Evolutionary conservation across 2,113 vertebrate genomes (phyloP), one percentile per base, ranked within the genome.

Genomic region (Nanorana parkeri): DNA sequence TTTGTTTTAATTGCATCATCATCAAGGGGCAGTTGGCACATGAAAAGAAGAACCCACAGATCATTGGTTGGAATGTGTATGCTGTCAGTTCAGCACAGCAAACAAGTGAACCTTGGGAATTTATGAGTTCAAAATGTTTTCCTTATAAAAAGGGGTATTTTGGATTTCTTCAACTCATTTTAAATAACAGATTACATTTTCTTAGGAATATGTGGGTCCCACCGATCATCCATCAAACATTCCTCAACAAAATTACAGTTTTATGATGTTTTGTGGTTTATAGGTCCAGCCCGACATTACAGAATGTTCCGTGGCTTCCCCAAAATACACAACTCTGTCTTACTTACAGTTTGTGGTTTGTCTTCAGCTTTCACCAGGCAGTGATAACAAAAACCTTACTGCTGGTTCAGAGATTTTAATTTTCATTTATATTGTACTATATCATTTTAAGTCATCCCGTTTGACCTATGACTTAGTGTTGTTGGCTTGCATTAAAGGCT

Each of bases 191-290:
- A 63, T 63, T 61, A 21, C 55, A 23, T 16, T 74, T 36, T 72
- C 54, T 36, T 74, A 60, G 71, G 72, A 56, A 60, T 75, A 75
- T 61, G 55, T 75, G 28, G 55, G 56, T 75, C 56, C 72, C 72
- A 58, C 55, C 17, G 72, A 60, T 75, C 72, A 58, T 75, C 55
- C 72, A 75, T 75, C 72, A 75, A 36, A 2, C 72, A 28, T 61
- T 61, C 20, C 72, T 75, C 71, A 60, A 32, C 55, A 60, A 21
- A 60, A 41, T n/a, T 75, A 75, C 61, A 67, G 47, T 67, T 78
- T 78, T 67, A 78, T 78, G 63, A 29, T 78, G 26, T 52, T 77
- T 66, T 78, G 76, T 78, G 76, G 76, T 78, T 78, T 67, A 24
- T 29, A 77, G 61, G 63, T 78, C 66, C 76, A 67, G 63, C 11